Base-by-base conservation (phyloP, 1,140 invertebrate genomes). In the Lepeophtheirus salmonis region DNA sequence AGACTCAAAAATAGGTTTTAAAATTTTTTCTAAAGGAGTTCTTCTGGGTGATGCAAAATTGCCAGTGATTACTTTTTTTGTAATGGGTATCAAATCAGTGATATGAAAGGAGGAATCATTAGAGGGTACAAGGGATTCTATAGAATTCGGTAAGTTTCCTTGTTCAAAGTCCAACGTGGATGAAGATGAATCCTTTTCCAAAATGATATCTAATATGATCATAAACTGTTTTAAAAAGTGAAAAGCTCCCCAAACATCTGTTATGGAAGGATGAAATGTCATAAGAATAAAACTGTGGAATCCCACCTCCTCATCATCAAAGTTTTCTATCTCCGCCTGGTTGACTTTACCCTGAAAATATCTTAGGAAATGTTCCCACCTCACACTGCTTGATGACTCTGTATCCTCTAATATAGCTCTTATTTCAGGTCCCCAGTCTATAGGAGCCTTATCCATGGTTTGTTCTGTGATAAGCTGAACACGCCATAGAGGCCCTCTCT, bases 271-370 rank as follows among this genome's bases (percentile, higher is more conserved):
- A 21, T 57, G 55, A 57, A 57, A 57, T n/a, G 26, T 25, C 22
- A 57, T 14, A 17, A 57, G 22, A 21, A 57, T 57, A 23, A 57
- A 57, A 21, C 26, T 57, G 13, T 23, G 22, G 26, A 57, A 57
- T 14, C 55, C 55, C 10, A 23, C 55, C 3, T 24, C 55, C 21
- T 25, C 26, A 2, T 25, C 22, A n/a, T 57, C 55, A 25, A 57
- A 57, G 6, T 25, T 25, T 10, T 57, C 55, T 24, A 57, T 57
- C 14, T 25, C 26, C 26, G 23, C 17, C 26, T 57, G 55, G 26
- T 57, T 57, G 24, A 57, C 55, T 18, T 57, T 57, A 23, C 55
- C 55, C 26, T 26, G 55, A 17, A 57, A 26, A 23, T 57, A 57
- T 10, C 55, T 1, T 1, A 57, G 55, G 16, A 57, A 57, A 21